Conservation (phyloP, 2,888 invertebrate species). For the Fissipunctia ypsillon region DNA sequence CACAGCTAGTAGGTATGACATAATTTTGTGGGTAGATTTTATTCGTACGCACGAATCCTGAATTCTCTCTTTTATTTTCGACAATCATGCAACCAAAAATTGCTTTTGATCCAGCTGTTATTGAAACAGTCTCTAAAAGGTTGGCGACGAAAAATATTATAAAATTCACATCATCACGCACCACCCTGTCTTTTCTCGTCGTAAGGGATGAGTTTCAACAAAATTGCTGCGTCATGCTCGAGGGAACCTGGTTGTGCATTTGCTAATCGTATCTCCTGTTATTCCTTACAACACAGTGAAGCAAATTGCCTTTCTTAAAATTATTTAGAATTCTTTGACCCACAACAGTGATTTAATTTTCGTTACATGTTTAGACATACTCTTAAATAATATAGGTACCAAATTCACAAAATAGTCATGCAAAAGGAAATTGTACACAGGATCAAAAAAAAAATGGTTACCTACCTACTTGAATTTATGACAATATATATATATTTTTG, state of each 20-base stretch:
- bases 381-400: too few species aligned
- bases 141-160: slow-evolving; percentile 22
- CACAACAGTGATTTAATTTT: not conserved
- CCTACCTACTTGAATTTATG: too few species aligned
- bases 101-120: slow-evolving; percentile 18
- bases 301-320: not conserved
- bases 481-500: too few species aligned
- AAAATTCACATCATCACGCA: slow-evolving; percentile 46
- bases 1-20: too few species aligned
- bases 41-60: not conserved
- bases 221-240: slow-evolving; percentile 45
- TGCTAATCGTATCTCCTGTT: slow-evolving; percentile 39
- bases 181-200: slow-evolving; percentile 35
- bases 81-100: not conserved
- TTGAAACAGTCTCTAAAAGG: slow-evolving; percentile 11
- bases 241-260: slow-evolving; percentile 37
- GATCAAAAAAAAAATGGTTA: too few species aligned
- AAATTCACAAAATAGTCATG: too few species aligned
- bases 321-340: not conserved
- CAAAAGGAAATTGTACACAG: too few species aligned
- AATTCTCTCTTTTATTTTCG: not conserved
- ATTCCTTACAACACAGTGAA: slow-evolving; percentile 25
- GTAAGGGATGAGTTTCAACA: slow-evolving; percentile 33
- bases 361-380: too few species aligned
- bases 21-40: not conserved